Conservation (phyloP, 2,888 invertebrate genomes). For the Ophioninae sp. region DNA sequence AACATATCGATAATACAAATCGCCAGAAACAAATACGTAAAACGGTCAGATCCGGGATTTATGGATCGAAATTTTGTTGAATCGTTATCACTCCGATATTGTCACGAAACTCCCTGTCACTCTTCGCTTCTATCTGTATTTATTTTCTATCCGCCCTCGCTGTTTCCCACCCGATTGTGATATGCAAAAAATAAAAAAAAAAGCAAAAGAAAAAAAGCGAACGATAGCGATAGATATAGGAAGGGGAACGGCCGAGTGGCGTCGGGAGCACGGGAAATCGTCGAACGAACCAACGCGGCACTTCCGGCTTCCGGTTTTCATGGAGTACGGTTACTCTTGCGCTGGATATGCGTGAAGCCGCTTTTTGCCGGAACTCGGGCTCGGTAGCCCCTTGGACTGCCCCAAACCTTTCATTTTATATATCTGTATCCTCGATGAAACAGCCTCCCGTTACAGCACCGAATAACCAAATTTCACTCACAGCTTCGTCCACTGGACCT, state of each 20-base stretch:
- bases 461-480: slow-evolving; percentile 19
- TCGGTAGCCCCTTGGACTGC: slow-evolving; percentile 17
- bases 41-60: slow-evolving; percentile 59
- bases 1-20: slow-evolving; percentile 39
- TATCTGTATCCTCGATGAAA: slow-evolving; percentile 28
- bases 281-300: slow-evolving; percentile 52
- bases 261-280: slow-evolving; percentile 32
- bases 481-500: background rate
- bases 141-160: slow-evolving; percentile 37
- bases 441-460: slow-evolving; percentile 17
- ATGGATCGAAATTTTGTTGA: slow-evolving; percentile 54
- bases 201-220: background rate
- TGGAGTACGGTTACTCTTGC: slow-evolving; percentile 34
- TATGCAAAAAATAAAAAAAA: background rate
- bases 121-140: slow-evolving; percentile 43
- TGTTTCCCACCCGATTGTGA: slow-evolving; percentile 27
- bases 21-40: slow-evolving; percentile 43
- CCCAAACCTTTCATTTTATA: slow-evolving; percentile 33
- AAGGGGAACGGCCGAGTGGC: slow-evolving; percentile 12
- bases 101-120: slow-evolving; percentile 36
- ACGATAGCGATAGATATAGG: slow-evolving; percentile 30
- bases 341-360: slow-evolving; percentile 54
- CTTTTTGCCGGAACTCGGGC: slow-evolving; percentile 50
- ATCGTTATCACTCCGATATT: slow-evolving; percentile 25
- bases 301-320: slow-evolving; percentile 59